Base-by-base conservation (phyloP, 2,797 vertebrate genomes). In the Chromobotia macracanthus region DNA sequence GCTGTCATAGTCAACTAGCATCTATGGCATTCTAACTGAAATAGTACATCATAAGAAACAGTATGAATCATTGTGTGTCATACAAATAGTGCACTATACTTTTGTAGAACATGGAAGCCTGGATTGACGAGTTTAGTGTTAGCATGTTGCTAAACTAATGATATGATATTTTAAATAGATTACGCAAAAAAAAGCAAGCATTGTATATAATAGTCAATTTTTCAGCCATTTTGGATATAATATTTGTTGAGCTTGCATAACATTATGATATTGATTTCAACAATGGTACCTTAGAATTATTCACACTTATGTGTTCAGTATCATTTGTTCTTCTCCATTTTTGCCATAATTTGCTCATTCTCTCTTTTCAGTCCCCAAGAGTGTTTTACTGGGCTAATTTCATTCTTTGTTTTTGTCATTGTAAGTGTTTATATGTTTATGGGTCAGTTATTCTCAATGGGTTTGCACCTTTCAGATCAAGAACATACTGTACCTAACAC, bases 321-420 rank as follows among this genome's bases (percentile, higher is more conserved):
- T 41, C 31, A 44, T 15, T 7, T 2, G 2, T 16, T 21, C 13
- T 19, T n/a, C 28, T 44, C 3, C 6, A 51, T 51, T 73, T 71
- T 19, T 60, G 8, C 61, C 44, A 72, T 28, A 31, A 66, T 72
- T 67, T 41, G 56, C 16, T 2, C 28, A 61, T 44, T 5, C 12
- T 66, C 51, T 48, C 5, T 50, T 44, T 35, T 60, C 18, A 25
- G 56, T 64, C 35, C 48, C 46, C 50, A 66, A 21, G 63, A 16
- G 21, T 71, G 46, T 75, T 82, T 67, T 68, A 23, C 71, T 76
- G 2, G 28, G 72, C 80, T 88, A 77, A 90, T 87, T 87, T 86
- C 79, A 81, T 88, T 85, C 83, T 83, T 90, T 87, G 86, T 76
- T 80, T 76, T 77, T 41, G 67, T 73, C 64, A 58, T 72, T 74